Conservation (phyloP, 2,888 invertebrate genomes). For the Drosophila hamatofila region DNA sequence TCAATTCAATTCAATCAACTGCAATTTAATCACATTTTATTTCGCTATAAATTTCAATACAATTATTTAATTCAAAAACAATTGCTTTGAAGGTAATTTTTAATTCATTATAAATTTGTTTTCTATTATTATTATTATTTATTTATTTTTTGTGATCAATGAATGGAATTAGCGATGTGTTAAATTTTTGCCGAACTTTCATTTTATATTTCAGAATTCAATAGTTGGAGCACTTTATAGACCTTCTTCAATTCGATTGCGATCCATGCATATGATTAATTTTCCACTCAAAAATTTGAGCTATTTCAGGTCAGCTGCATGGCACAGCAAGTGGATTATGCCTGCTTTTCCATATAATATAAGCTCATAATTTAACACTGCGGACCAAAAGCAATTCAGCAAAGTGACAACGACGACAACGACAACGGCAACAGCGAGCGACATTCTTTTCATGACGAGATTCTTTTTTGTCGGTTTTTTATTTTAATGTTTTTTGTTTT, state of each 20-base stretch:
- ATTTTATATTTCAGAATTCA: neutral
- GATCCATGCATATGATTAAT: neutral
- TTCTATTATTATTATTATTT: neutral
- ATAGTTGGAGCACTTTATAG: neutral
- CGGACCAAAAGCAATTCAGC: conserved; percentile 30
- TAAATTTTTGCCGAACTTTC: neutral
- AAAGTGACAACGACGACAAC: conserved; percentile 18
- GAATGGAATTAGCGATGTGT: neutral
- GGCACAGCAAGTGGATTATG: conserved; percentile 5
- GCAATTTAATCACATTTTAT: conserved; percentile 5
- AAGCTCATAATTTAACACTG: conserved; percentile 39
- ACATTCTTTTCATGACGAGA: conserved; percentile 26
- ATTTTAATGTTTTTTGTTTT: neutral
- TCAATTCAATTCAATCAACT: conserved; percentile 13
- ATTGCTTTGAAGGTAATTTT: conserved; percentile 4
- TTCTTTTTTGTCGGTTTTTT: neutral
- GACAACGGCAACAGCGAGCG: conserved; percentile 4
- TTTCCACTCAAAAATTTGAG: neutral
- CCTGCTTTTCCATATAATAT: conserved; percentile 5
- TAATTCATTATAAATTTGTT: neutral
- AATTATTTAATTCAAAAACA: conserved; percentile 8
- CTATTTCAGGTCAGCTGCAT: conserved; percentile 5
- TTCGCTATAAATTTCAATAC: conserved; percentile 1
- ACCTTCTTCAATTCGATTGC: neutral
- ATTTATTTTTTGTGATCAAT: neutral